These are phyloP conservation scores for Psittacus erithacus DNA, from an alignment of 2,113 vertebrate species.

Conservation along the genomic window DNA sequence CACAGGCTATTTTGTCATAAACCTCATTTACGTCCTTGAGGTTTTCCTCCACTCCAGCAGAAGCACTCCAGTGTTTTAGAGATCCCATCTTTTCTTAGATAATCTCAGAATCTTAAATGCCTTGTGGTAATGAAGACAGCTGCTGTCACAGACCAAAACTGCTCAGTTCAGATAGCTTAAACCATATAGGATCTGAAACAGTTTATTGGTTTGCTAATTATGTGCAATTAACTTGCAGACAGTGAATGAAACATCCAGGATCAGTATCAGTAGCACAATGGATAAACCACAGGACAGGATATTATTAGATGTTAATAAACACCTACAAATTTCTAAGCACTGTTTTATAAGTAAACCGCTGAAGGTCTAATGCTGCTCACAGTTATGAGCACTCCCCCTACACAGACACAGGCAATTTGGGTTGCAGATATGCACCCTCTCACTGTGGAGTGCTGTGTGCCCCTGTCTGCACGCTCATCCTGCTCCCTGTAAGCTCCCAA, in stretches of 20 bases:
- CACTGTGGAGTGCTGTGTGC: accelerated
- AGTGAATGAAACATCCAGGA: not conserved
- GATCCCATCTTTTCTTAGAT: not conserved
- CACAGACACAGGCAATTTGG: accelerated
- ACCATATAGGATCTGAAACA: not conserved
- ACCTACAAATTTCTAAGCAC: not conserved
- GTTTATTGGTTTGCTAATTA: not conserved
- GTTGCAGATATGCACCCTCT: accelerated
- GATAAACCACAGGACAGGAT: not conserved
- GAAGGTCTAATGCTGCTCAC: not conserved
- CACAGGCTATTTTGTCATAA: not conserved
- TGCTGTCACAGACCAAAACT: not conserved
- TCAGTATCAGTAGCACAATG: not conserved
- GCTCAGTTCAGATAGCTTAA: not conserved
- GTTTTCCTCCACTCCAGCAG: not conserved
- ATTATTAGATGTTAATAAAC: not conserved
- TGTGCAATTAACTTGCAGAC: not conserved
- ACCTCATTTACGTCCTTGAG: not conserved
- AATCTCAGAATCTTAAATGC: not conserved
- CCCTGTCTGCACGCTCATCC: not conserved
- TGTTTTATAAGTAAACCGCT: not conserved
- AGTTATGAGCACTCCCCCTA: not conserved
- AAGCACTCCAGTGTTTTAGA: not conserved
- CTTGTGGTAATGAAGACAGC: not conserved
- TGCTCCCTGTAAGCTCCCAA: not conserved